Percentiles rank a stretch among this genome's conserved stretches.
Conservation (phyloP, 2,797 vertebrate genomes). For the Esox lucius region DNA sequence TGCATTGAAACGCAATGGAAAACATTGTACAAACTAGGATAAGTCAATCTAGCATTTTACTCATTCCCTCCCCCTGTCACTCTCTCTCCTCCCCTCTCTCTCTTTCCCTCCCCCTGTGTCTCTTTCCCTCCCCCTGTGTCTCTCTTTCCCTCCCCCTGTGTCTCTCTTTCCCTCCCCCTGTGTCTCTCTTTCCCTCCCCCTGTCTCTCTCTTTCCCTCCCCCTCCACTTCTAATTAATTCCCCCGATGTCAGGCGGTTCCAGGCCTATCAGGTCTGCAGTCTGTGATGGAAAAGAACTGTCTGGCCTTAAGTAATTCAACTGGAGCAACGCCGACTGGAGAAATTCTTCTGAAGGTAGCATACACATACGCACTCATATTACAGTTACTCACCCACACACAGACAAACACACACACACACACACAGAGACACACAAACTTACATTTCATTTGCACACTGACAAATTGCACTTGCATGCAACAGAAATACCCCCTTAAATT, state of each 20-base stretch:
- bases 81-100: no score
- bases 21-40: no score
- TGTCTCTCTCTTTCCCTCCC: not conserved
- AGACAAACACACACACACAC: not conserved
- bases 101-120: not conserved
- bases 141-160: no score
- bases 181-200: no score
- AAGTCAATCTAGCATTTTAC: no score
- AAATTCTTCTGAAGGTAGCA: constrained; percentile 60
- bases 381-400: not conserved
- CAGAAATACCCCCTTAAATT: not conserved
- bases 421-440: not conserved
- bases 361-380: not conserved
- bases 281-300: constrained; percentile 69
- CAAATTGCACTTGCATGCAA: not conserved
- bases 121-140: not conserved
- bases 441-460: not conserved
- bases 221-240: not conserved
- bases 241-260: constrained; percentile 44
- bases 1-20: no score
- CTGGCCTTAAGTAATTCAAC: constrained; percentile 46
- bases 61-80: no score
- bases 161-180: no score
- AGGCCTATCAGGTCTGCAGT: constrained; percentile 56
- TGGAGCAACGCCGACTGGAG: constrained; percentile 44